Conservation (phyloP, 2,113 vertebrate genomes). For the Motacilla alba region DNA sequence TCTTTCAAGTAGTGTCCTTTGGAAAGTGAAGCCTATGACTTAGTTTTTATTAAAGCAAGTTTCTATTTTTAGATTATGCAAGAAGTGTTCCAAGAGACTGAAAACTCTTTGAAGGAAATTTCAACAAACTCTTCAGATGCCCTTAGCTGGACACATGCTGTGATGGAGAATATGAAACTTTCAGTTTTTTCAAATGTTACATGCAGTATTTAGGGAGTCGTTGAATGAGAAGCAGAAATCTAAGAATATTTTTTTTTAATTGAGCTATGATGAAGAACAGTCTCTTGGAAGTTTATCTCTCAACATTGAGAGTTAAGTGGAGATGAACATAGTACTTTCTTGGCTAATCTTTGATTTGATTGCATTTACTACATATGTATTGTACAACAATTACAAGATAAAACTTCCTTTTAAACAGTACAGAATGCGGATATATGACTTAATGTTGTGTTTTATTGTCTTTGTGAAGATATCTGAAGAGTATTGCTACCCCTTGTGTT, state of each 20-base stretch:
- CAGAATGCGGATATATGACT: neutral
- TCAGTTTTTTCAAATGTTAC: neutral
- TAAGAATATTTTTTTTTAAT: neutral
- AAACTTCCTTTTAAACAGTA: neutral
- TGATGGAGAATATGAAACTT: neutral
- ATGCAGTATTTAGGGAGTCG: neutral
- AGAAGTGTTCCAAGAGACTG: neutral
- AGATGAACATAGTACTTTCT: neutral
- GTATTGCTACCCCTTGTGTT: rapidly evolving
- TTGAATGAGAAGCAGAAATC: neutral
- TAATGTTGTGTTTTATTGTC: neutral
- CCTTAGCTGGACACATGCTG: rapidly evolving
- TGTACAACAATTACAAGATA: neutral
- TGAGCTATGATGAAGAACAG: neutral
- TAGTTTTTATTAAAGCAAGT: neutral
- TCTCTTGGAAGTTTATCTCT: neutral
- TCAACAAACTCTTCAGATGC: neutral
- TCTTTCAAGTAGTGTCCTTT: neutral
- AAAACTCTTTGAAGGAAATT: neutral
- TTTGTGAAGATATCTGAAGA: neutral
- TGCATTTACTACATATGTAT: neutral
- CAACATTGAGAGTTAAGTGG: neutral
- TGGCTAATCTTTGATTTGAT: neutral
- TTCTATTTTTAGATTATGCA: neutral
- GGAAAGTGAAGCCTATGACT: neutral